phyloP scores from a whole-genome alignment of 2,888 invertebrate genomes.

The Tenthredo mesomela region DNA sequence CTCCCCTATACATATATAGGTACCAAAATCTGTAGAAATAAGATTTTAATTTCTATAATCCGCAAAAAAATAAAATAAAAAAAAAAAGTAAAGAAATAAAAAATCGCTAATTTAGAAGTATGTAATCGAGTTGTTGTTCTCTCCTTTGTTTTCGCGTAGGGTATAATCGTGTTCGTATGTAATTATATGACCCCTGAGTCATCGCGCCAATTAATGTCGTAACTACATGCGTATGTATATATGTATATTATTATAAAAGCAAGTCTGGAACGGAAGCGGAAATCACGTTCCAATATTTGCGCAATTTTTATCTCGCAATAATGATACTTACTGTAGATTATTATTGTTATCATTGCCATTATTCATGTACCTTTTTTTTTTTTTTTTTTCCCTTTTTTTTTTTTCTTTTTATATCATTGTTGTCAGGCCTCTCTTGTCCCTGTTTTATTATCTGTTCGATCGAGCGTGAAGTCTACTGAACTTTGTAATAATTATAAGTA shows the following conservation, averaged over 20 bases:
- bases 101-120: neutral
- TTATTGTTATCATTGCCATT: neutral
- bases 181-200: neutral
- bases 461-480: neutral
- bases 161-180: neutral
- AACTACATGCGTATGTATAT: neutral
- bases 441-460: constrained; percentile 17
- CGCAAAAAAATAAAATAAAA: neutral
- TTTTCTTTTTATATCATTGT: neutral
- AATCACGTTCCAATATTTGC: constrained; percentile 44
- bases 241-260: constrained; percentile 15
- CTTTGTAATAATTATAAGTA: neutral
- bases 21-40: neutral
- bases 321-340: neutral
- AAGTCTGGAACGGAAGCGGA: constrained; percentile 44
- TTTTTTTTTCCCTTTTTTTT: neutral
- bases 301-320: constrained; percentile 10
- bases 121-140: neutral
- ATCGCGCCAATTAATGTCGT: constrained; percentile 19
- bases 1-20: no score
- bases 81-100: neutral
- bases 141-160: neutral
- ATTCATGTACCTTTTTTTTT: neutral
- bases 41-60: neutral
- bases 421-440: neutral